Percentiles rank a stretch among this genome's conserved stretches.
Conservation (phyloP, 2,888 invertebrate genomes). For the Drosophila paramelanica region DNA sequence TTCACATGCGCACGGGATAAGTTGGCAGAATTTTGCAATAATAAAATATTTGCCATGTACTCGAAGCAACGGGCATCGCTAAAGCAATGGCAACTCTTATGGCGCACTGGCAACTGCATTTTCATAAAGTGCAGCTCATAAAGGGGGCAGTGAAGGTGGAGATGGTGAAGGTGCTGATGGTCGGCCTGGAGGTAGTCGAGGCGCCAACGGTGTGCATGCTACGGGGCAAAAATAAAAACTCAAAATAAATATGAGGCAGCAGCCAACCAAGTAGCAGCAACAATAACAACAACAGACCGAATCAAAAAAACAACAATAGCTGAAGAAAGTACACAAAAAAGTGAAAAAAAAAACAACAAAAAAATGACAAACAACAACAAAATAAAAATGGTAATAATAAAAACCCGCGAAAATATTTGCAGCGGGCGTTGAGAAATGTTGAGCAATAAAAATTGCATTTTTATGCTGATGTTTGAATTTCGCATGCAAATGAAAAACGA, state of each 20-base stretch:
- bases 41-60: constrained; percentile 82
- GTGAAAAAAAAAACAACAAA: constrained; percentile 14
- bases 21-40: constrained; percentile 81
- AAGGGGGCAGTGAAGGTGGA: constrained; percentile 43
- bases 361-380: constrained; percentile 18
- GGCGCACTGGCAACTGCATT: constrained; percentile 68
- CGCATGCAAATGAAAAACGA: constrained; percentile 83
- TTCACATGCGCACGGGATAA: constrained; percentile 77
- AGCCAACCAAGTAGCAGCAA: constrained; percentile 31
- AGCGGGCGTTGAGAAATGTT: constrained; percentile 80
- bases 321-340: constrained; percentile 27
- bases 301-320: constrained; percentile 72
- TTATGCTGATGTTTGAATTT: constrained; percentile 84
- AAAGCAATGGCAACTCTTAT: constrained; percentile 20
- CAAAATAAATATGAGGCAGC: constrained; percentile 76
- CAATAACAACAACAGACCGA: constrained; percentile 50
- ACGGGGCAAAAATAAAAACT: constrained; percentile 57
- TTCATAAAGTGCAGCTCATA: constrained; percentile 78
- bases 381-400: constrained; percentile 68
- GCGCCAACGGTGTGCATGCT: constrained; percentile 47
- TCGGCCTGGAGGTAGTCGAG: constrained; percentile 3
- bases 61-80: constrained; percentile 52
- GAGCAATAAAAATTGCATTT: constrained; percentile 84
- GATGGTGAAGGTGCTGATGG: constrained; percentile 2
- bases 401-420: constrained; percentile 82